phyloP scores from a whole-genome alignment of 1,140 invertebrate species.

The Leptinotarsa lineolata region DNA sequence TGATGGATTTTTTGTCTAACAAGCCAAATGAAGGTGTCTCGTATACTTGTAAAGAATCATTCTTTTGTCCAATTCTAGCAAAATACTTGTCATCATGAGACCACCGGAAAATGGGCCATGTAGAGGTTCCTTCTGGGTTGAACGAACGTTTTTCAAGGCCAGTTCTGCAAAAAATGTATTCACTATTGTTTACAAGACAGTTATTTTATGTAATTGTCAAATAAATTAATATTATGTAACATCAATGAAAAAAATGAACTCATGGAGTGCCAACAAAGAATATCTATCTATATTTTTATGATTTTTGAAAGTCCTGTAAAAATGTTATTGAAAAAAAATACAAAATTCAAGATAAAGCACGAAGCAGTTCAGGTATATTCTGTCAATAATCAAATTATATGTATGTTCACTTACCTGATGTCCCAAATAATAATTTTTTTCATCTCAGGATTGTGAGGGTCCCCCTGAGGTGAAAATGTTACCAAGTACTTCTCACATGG shows the following conservation, averaged over 20 bases:
- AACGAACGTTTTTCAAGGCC: slow-evolving; percentile 93
- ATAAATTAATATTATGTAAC: too few species aligned
- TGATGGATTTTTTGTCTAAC: slow-evolving; percentile 93
- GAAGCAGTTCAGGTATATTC: too few species aligned
- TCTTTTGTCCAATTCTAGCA: slow-evolving; percentile 75
- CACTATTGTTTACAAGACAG: too few species aligned
- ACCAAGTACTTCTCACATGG: slow-evolving; percentile 97
- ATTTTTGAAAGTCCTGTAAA: background rate
- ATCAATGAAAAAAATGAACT: too few species aligned
- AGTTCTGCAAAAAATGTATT: slow-evolving; percentile 59
- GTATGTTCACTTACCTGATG: slow-evolving; percentile 64
- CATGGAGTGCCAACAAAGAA: too few species aligned
- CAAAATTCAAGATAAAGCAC: too few species aligned
- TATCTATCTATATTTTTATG: too few species aligned
- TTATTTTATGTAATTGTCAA: too few species aligned
- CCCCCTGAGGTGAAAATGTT: slow-evolving; percentile 81
- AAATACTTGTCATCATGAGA: slow-evolving; percentile 97
- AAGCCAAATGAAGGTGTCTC: slow-evolving; percentile 94
- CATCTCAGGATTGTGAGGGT: slow-evolving; percentile 66
- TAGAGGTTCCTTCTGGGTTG: slow-evolving; percentile 77
- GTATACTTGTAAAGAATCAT: slow-evolving; percentile 88
- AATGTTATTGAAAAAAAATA: background rate
- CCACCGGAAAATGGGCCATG: slow-evolving; percentile 97
- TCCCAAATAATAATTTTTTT: slow-evolving; percentile 92
- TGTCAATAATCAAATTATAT: background rate